Conservation (phyloP, 2,113 vertebrate genomes). For the Sturnus vulgaris region DNA sequence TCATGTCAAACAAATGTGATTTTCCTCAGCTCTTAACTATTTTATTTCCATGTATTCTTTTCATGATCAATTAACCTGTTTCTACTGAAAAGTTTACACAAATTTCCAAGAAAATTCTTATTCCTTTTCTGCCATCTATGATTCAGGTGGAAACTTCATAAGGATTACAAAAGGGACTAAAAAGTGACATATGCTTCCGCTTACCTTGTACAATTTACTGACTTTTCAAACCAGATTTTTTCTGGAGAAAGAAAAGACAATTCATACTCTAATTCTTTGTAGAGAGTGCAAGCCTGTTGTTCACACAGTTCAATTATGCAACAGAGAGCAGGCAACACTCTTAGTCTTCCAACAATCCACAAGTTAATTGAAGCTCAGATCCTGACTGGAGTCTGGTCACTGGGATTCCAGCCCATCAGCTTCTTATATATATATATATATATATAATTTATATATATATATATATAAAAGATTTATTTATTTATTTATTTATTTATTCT, state of each 20-base stretch:
- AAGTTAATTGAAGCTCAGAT: not conserved
- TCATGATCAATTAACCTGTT: not conserved
- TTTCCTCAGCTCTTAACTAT: not conserved
- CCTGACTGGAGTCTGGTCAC: not conserved
- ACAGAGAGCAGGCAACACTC: not conserved
- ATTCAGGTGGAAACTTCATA: not conserved
- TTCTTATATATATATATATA: not conserved
- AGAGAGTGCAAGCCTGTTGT: not conserved
- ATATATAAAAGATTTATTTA: too few relatives aligned
- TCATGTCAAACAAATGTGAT: not conserved
- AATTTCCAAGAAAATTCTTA: not conserved
- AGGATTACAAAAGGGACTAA: not conserved
- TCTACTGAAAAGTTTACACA: not conserved
- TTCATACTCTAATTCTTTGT: not conserved
- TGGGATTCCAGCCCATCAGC: not conserved
- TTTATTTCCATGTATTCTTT: not conserved
- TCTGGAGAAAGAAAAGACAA: not conserved
- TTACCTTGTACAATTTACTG: not conserved
- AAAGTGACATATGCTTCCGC: not conserved
- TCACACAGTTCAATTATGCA: not conserved
- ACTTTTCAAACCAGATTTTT: not conserved
- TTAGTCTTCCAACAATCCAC: not conserved
- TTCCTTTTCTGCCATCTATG: not conserved
- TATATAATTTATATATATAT: too few relatives aligned
- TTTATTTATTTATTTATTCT: too few relatives aligned